These are phyloP conservation scores for Gracilinanus agilis DNA, from an alignment of 2,113 vertebrate genomes.

Conservation along the genomic window DNA sequence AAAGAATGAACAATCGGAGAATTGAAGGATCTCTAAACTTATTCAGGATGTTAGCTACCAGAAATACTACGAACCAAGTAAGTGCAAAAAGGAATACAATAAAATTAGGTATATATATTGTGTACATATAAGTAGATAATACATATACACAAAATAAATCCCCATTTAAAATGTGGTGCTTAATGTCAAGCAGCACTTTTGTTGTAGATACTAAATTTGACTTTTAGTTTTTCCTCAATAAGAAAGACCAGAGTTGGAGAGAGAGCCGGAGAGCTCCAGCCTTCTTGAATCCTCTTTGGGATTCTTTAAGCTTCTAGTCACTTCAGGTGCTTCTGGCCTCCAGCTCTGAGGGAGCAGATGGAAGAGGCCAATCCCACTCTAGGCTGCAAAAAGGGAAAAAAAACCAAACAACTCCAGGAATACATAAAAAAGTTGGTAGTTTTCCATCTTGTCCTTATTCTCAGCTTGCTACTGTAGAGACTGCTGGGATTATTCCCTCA, in stretches of 20 bases:
- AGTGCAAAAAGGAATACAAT: slow-evolving; percentile 51
- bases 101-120: slow-evolving; percentile 36
- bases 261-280: neutral
- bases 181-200: slow-evolving; percentile 51
- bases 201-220: slow-evolving; percentile 51
- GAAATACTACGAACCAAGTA: slow-evolving; percentile 48
- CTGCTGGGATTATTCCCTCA: neutral
- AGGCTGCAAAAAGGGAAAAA: neutral
- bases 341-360: neutral
- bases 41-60: slow-evolving; percentile 54
- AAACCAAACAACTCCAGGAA: neutral
- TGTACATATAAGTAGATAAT: neutral
- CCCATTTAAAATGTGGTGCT: slow-evolving; percentile 55
- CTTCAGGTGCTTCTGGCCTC: neutral
- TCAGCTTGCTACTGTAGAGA: neutral
- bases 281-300: too few relatives aligned
- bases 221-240: slow-evolving; percentile 38
- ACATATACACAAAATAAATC: slow-evolving; percentile 38
- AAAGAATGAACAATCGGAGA: slow-evolving; percentile 64
- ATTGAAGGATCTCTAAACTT: slow-evolving; percentile 59
- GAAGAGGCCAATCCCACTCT: neutral
- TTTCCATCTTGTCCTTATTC: neutral
- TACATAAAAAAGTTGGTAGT: neutral
- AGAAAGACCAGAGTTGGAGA: slow-evolving; percentile 7
- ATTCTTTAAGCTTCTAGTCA: too few relatives aligned